phyloP scores from a whole-genome alignment of 2,888 invertebrate species.

The Falcaria lacertinaria region DNA sequence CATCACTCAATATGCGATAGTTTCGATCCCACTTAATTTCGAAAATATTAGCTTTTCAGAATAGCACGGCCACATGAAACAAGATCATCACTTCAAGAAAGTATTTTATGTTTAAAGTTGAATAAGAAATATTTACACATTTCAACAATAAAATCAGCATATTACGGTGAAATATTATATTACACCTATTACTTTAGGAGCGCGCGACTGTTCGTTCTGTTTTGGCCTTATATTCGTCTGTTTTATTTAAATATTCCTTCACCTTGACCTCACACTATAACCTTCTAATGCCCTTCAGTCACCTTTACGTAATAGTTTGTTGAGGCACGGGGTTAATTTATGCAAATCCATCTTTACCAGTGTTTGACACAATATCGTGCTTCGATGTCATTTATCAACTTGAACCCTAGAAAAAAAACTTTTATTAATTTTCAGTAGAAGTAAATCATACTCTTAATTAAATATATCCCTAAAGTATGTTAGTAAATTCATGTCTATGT shows the following conservation, averaged over 20 bases:
- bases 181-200: background rate
- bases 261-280: background rate
- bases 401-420: conserved; percentile 15
- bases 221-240: background rate
- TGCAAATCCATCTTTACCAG: background rate
- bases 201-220: background rate
- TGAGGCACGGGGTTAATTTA: background rate
- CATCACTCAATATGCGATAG: too few relatives aligned
- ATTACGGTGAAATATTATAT: background rate
- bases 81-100: too few relatives aligned
- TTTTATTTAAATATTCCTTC: background rate
- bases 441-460: conserved; percentile 13
- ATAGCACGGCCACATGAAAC: too few relatives aligned
- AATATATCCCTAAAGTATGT: background rate
- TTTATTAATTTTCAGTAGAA: conserved; percentile 15
- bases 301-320: background rate
- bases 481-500: background rate
- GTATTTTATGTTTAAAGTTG: too few relatives aligned
- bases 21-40: too few relatives aligned
- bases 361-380: background rate
- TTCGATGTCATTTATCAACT: conserved; percentile 12
- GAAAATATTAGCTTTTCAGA: too few relatives aligned
- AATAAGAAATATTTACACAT: too few relatives aligned
- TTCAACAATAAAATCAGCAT: too few relatives aligned
- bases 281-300: background rate